Base-by-base conservation (phyloP, 2,888 invertebrate species). In the Teleiodes luculella region DNA sequence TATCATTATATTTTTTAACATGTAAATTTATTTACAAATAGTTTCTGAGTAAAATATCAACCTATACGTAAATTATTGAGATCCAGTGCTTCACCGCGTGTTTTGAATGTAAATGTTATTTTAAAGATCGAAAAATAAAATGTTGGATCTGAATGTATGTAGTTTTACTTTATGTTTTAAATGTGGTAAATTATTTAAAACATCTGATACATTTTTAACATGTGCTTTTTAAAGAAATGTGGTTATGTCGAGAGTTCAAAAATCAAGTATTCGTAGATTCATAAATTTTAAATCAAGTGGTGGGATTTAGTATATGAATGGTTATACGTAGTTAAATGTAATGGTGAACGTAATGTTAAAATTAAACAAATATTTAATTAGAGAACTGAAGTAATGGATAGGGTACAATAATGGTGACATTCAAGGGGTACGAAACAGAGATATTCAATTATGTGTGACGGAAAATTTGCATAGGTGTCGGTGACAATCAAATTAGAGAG, bases 401-500 rank as follows among this genome's bases (percentile, higher is more conserved):
- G 39, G 45, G 45, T 68, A 71, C 71, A 69, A 72, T n/a, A n/a
- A n/a, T 33, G 72, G 78, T 80, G 81, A 76, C 78, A 78, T 78
- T 60, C 67, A 71, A 33, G 43, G 43, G 51, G 66, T 67, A 51
- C 55, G 62, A 72, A 75, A 87, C 87, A 84, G 78, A 81, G 82
- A 83, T 85, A 87, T 86, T 87, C 87, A 86, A 87, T 88, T 89
- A 86, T 72, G 68, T 71, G 76, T 74, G 70, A 80, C 82, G 77
- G 74, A 80, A 81, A 75, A 88, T 88, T 87, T 87, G 85, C 87
- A 88, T 86, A 83, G 81, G 86, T 86, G 86, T 86, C 83, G 76
- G 66, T 75, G 74, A 76, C 83, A 80, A 86, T 86, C 80, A 83
- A 86, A 83, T 87, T 80, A 86, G 84, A 80, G 74, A 71, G 74